Percentiles rank a stretch among this genome's conserved stretches.
Conservation (phyloP, 2,888 invertebrate species). For the Lasioglossum vierecki region DNA sequence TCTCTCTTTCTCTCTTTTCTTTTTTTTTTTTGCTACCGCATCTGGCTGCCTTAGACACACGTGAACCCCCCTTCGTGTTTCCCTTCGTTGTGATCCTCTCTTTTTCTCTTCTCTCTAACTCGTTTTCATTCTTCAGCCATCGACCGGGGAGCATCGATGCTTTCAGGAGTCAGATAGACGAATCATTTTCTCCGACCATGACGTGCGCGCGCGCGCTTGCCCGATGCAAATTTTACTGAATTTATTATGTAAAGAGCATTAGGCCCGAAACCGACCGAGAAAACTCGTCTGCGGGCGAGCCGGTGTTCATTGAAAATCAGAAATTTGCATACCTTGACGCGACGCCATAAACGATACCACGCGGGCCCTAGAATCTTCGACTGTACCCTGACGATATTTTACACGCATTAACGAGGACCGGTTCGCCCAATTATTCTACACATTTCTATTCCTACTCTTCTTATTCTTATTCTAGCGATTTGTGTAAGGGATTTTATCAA, state of each 20-base stretch:
- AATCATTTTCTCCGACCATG: slow-evolving; percentile 51
- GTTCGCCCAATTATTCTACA: neutral
- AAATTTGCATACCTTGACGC: slow-evolving; percentile 19
- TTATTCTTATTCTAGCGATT: neutral
- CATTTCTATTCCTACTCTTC: neutral
- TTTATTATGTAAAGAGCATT: slow-evolving; percentile 68
- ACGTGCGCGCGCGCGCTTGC: slow-evolving; percentile 53
- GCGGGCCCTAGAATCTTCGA: neutral
- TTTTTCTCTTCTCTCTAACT: slow-evolving; percentile 53
- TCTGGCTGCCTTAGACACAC: slow-evolving; percentile 79
- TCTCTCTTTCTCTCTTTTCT: slow-evolving; percentile 19
- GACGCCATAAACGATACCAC: slow-evolving; percentile 27
- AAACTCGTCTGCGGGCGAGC: slow-evolving; percentile 26
- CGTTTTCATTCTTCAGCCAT: slow-evolving; percentile 60
- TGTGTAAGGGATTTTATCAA: neutral
- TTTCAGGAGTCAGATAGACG: slow-evolving; percentile 62
- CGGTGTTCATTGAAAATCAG: slow-evolving; percentile 29
- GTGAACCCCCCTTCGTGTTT: slow-evolving; percentile 35
- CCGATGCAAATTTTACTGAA: slow-evolving; percentile 61
- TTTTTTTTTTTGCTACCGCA: slow-evolving; percentile 66
- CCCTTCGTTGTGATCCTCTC: slow-evolving; percentile 48
- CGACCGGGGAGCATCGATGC: slow-evolving; percentile 45
- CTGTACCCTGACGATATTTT: neutral
- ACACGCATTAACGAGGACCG: neutral
- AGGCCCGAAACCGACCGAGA: slow-evolving; percentile 40